Evolutionary conservation across 2,797 vertebrate genomes (phyloP), one percentile per base, ranked within the genome.

Genomic region (Pyrrhura leucotis): DNA sequence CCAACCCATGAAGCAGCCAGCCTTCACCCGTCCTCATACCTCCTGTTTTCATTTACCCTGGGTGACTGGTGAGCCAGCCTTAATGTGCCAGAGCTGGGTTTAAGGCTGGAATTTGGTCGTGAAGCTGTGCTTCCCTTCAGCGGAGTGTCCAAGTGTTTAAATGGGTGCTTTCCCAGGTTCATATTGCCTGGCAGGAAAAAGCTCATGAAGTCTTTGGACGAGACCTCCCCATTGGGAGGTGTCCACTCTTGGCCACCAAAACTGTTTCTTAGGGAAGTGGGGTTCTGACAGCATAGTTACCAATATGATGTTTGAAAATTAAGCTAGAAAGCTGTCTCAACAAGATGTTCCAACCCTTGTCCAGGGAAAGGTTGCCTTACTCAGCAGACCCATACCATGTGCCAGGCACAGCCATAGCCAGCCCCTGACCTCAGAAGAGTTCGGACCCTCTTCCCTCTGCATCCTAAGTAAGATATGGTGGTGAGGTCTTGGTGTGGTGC

Each of bases 121-220:
- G 44, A 77, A 83, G 25, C 15, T 53, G 21, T n/a, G 37, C n/a
- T 77, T 77, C 2, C 21, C 29, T 58, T 72, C 53, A 54, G 20
- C 1, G 4, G 8, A 5, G 1, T 14, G 16, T n/a, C 16, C 21
- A 37, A 0, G n/a, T 78, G 3, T 48, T 89, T 71, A 42, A 82
- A 58, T 7, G 33, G 6, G 4, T 76, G 14, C n/a, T 81, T 91
- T 85, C 13, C 51, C 9, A 35, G 23, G 13, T 26, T 51, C 8
- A 6, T 42, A 26, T 6, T 16, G 0, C 0, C 66, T 63, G 67
- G 23, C 22, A 67, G 31, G 40, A 63, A 31, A 22, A 53, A 28
- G 2, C 8, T 68, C 6, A 16, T 18, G 65, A 56, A 40, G 25
- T 16, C 37, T 78, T 75, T 81, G 53, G 19, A 26, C 25, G 44